Base-by-base conservation (phyloP, 1,140 invertebrate genomes). In the Solenopsis fugax region DNA sequence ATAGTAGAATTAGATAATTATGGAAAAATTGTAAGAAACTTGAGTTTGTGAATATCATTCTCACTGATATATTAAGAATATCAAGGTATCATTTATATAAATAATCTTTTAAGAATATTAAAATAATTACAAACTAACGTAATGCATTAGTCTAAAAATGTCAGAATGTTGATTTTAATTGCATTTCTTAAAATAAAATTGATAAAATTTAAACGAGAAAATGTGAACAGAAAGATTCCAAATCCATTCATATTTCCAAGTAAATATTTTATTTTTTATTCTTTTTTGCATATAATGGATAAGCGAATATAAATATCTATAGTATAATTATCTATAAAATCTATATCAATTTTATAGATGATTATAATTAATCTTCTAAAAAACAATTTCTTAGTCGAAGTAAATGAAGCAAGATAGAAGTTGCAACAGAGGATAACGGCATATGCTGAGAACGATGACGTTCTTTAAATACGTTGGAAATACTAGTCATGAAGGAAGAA, bases 401-500 rank as follows among this genome's bases (percentile, higher is more conserved):
- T 29, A 41, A 69, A 80, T 48, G 13, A 48, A 81, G 34, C 34
- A n/a, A 48, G 37, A 41, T 29, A 41, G 24, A 81, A 81, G 1
- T 81, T 69, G 41, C 48, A 81, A 54, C 21, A 50, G 21, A 41
- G 12, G 24, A 52, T 45, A 81, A 69, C 77, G 48, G 77, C 34
- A 69, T 69, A 56, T 5, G 0, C 13, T 41, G 13, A 67, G 48
- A 54, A 67, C 48, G 62, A 54, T 69, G 50, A 81, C 48, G 48
- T 45, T 65, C 4, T 65, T n/a, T 80, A 80, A 80, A 67, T 69
- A 52, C 21, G 7, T 37, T 80, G 48, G 64, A 69, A 24, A 81
- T 81, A 67, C 34, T 48, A 69, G 77, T 69, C 50, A 45, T 24
- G n/a, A 7, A 69, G 13, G 34, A 67, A 41, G 29, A 69, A 69